These are phyloP conservation scores for Arenicola marina DNA, from an alignment of 2,888 invertebrate species.

Conservation along the genomic window DNA sequence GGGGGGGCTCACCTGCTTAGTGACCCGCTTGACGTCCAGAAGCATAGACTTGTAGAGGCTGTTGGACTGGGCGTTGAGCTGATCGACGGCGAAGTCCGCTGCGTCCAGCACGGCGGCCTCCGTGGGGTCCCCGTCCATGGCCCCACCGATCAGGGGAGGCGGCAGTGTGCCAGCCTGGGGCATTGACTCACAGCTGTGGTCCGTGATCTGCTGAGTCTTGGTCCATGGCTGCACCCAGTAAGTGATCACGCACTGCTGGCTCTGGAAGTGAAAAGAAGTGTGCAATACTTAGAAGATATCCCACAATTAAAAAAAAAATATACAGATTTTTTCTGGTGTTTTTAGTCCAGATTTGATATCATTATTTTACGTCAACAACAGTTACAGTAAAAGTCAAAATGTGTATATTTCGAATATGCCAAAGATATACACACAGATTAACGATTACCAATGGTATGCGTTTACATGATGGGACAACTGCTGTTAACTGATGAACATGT, in stretches of 20 bases:
- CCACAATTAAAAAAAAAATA: no score
- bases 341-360: no score
- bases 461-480: no score
- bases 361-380: no score
- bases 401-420: no score
- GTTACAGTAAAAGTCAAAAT: no score
- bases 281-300: no score
- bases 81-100: not conserved
- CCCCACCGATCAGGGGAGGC: not conserved
- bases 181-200: not conserved
- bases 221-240: not conserved
- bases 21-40: not conserved
- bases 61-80: not conserved
- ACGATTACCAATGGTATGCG: no score
- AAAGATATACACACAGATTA: no score
- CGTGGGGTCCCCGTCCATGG: not conserved
- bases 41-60: not conserved
- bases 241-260: not conserved
- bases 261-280: no score
- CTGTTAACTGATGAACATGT: no score
- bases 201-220: not conserved
- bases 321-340: no score
- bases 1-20: not conserved
- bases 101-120: not conserved
- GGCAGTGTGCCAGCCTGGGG: not conserved